phyloP scores from a whole-genome alignment of 2,888 invertebrate genomes.

The Phoronis australis region DNA sequence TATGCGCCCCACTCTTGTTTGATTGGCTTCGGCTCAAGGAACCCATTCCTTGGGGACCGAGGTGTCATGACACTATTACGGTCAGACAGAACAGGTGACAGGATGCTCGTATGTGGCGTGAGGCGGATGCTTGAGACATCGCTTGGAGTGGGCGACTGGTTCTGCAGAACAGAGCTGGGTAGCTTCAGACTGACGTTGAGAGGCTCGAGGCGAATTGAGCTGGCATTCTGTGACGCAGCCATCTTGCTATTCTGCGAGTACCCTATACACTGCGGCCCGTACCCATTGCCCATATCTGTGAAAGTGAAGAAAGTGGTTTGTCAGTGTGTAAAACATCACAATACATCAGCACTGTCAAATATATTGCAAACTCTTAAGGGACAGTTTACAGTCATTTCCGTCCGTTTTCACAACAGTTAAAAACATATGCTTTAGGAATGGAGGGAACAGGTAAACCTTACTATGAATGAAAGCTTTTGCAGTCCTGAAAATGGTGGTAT shows the following conservation, averaged over 20 bases:
- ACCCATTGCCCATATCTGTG: too few species aligned
- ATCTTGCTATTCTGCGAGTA: slow-evolving; percentile 9
- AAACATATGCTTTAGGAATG: too few species aligned
- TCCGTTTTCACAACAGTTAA: too few species aligned
- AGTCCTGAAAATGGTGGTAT: too few species aligned
- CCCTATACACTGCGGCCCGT: slow-evolving; percentile 22
- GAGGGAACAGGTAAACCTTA: too few species aligned
- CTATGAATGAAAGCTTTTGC: too few species aligned
- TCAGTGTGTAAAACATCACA: too few species aligned
- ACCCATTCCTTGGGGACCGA: slow-evolving; percentile 21
- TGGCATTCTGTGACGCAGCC: slow-evolving; percentile 12
- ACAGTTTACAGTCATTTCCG: too few species aligned
- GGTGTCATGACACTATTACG: slow-evolving; percentile 24
- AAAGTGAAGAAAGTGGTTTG: too few species aligned
- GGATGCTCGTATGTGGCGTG: slow-evolving; percentile 22
- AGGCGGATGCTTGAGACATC: slow-evolving; percentile 36
- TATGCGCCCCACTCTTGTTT: slow-evolving; percentile 29
- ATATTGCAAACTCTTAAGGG: too few species aligned
- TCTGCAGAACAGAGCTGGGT: slow-evolving; percentile 29
- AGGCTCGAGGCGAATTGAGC: slow-evolving; percentile 13
- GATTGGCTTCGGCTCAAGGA: slow-evolving; percentile 33
- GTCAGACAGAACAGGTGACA: slow-evolving; percentile 16
- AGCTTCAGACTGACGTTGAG: slow-evolving; percentile 18
- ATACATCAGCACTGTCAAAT: too few species aligned
- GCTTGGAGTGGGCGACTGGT: slow-evolving; percentile 40